phyloP scores from a whole-genome alignment of 2,113 vertebrate genomes.

The Xyrauchen texanus region DNA sequence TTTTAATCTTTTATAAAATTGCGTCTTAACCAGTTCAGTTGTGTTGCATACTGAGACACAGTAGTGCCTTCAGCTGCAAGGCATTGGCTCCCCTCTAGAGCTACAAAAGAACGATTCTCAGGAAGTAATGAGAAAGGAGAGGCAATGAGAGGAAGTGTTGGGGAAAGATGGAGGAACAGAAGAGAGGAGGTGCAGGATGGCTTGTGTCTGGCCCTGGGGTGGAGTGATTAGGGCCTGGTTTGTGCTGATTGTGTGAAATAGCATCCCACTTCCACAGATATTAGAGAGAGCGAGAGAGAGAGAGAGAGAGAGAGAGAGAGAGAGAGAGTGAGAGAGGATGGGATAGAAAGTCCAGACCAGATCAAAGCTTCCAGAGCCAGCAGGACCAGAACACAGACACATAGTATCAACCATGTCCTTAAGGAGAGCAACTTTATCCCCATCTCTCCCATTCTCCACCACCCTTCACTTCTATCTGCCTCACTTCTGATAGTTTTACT shows the following conservation, averaged over 20 bases:
- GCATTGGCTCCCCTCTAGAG: too few relatives aligned
- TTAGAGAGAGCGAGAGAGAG: too few relatives aligned
- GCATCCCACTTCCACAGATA: slow-evolving; percentile 68
- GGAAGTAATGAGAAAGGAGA: too few relatives aligned
- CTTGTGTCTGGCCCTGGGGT: slow-evolving; percentile 28
- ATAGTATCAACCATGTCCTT: slow-evolving; percentile 58
- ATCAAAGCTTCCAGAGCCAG: slow-evolving; percentile 63
- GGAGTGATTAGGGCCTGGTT: slow-evolving; percentile 50
- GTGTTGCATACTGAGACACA: slow-evolving; percentile 3
- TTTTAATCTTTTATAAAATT: neutral
- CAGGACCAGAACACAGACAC: slow-evolving; percentile 27
- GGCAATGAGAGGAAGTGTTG: neutral
- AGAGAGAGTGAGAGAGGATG: slow-evolving; percentile 45
- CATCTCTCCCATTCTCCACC: slow-evolving; percentile 49
- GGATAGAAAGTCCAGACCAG: slow-evolving; percentile 57
- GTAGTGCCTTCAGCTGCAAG: neutral
- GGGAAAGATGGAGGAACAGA: neutral
- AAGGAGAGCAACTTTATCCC: slow-evolving; percentile 48
- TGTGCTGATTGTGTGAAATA: slow-evolving; percentile 75
- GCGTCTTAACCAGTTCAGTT: neutral
- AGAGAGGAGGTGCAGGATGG: neutral
- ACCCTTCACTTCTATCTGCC: slow-evolving; percentile 51
- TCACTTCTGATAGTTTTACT: slow-evolving; percentile 73
- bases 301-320: too few relatives aligned
- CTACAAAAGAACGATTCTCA: too few relatives aligned